Percentiles rank a stretch among this genome's conserved stretches.
phyloP scores from a whole-genome alignment of 2,797 vertebrate species.

The Scomberomorus guttatus region DNA sequence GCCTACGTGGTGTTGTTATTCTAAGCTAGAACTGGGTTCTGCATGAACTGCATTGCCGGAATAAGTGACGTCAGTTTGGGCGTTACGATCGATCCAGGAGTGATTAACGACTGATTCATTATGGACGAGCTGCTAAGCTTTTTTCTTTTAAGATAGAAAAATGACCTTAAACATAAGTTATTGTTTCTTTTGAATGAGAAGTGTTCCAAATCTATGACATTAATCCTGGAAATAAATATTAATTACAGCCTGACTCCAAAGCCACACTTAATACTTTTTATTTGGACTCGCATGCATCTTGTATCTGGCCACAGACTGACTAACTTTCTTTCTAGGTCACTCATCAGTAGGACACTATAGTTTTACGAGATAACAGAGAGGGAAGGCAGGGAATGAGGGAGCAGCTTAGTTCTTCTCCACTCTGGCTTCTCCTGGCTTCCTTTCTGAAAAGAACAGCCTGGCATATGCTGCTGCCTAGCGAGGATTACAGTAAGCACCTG shows the following conservation, averaged over 20 bases:
- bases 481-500: constrained; percentile 81
- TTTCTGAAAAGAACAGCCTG: constrained; percentile 72
- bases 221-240: neutral
- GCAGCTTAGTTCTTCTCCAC: constrained; percentile 64
- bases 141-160: too few relatives aligned
- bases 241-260: neutral
- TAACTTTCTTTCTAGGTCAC: constrained; percentile 67
- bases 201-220: neutral
- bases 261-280: constrained; percentile 1
- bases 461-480: constrained; percentile 76
- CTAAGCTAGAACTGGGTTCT: neutral
- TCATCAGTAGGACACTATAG: constrained; percentile 40
- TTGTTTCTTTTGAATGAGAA: neutral
- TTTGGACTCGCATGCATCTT: constrained; percentile 18
- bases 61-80: neutral
- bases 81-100: neutral
- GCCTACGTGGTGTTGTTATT: constrained; percentile 5
- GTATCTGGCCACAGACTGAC: constrained; percentile 20
- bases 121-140: neutral
- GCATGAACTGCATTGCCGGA: neutral
- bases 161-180: too few relatives aligned
- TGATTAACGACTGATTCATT: constrained; percentile 20
- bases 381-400: constrained; percentile 40
- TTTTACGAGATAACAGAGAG: constrained; percentile 59
- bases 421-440: constrained; percentile 69